Conservation (phyloP, 2,797 vertebrate genomes). For the Linurgus olivaceus region DNA sequence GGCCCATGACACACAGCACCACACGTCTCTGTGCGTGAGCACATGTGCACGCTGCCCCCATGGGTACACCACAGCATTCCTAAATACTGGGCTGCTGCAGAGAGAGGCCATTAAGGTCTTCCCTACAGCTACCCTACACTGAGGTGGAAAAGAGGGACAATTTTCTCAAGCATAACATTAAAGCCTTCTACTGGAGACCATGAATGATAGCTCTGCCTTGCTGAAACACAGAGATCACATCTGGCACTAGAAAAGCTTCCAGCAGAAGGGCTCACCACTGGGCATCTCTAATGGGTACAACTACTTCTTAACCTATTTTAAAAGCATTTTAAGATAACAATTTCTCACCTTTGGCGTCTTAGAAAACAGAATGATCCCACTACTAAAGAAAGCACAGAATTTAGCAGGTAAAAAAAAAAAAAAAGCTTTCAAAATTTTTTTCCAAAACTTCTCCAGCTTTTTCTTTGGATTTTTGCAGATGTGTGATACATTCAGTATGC, state of each 20-base stretch:
- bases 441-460: background rate
- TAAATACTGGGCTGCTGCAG: background rate
- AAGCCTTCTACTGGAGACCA: background rate
- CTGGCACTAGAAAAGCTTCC: background rate
- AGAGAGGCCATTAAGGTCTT: background rate
- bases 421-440: background rate
- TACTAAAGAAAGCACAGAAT: background rate
- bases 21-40: accelerated
- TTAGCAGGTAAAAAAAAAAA: background rate
- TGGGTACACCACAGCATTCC: accelerated
- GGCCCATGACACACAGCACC: background rate
- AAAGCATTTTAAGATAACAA: background rate
- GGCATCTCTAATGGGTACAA: background rate
- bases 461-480: background rate
- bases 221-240: background rate
- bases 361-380: background rate
- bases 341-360: background rate
- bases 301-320: background rate
- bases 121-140: too few species aligned
- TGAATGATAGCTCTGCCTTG: background rate
- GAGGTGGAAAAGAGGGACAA: background rate
- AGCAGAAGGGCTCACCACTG: background rate
- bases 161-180: background rate
- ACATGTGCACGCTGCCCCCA: accelerated
- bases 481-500: background rate